phyloP scores from a whole-genome alignment of 2,113 vertebrate genomes.

The Sorex fumeus region DNA sequence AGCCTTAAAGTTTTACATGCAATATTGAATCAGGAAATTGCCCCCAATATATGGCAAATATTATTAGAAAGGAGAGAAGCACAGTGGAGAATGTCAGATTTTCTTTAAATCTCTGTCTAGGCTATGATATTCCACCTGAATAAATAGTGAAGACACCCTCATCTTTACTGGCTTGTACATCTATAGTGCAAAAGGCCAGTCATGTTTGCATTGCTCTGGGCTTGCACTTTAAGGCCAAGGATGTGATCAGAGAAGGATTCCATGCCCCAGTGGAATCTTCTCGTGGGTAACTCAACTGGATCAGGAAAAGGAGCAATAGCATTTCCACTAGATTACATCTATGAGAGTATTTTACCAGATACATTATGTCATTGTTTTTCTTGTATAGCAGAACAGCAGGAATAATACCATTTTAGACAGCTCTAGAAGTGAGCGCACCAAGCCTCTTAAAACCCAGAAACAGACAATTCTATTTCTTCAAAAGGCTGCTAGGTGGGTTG shows the following conservation, averaged over 20 bases:
- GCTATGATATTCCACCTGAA: not conserved
- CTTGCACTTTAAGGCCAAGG: not conserved
- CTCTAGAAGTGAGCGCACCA: not conserved
- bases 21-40: not conserved
- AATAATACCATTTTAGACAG: not conserved
- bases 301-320: not conserved
- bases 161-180: not conserved
- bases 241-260: not conserved
- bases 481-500: not conserved
- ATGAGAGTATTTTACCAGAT: not conserved
- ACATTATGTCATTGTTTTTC: too few relatives aligned
- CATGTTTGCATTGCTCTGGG: not conserved
- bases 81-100: not conserved
- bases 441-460: not conserved
- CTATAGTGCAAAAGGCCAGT: not conserved
- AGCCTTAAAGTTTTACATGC: not conserved
- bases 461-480: not conserved
- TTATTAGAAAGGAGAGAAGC: not conserved
- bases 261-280: not conserved
- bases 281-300: not conserved
- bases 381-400: not conserved
- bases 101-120: not conserved
- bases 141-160: not conserved
- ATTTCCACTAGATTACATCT: not conserved
- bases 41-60: not conserved